A percentile compares a stretch with the other conserved stretches of the same genome.
Conservation (phyloP, 2,888 invertebrate species). For the Diarsia brunnea region DNA sequence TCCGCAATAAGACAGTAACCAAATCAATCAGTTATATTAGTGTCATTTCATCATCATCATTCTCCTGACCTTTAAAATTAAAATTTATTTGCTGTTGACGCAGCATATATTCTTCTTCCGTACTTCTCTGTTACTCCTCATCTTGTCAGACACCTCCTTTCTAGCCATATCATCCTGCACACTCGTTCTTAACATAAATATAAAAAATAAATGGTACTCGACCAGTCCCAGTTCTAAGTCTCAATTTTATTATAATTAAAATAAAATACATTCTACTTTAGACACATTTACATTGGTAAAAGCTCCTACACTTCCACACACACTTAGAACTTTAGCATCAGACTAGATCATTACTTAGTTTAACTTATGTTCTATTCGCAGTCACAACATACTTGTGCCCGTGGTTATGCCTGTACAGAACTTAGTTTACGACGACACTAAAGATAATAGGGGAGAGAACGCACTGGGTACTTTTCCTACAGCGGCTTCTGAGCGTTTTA, state of each 20-base stretch:
- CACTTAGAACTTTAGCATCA: neutral
- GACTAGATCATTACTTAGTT: slow-evolving; percentile 28
- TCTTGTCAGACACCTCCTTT: too few relatives aligned
- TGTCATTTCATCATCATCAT: too few relatives aligned
- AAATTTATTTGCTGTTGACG: too few relatives aligned
- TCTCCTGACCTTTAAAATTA: too few relatives aligned
- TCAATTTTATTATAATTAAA: neutral
- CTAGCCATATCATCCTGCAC: too few relatives aligned
- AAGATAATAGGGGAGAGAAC: slow-evolving; percentile 42
- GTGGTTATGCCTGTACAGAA: slow-evolving; percentile 32
- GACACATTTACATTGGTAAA: neutral
- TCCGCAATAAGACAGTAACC: neutral
- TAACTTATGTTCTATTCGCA: slow-evolving; percentile 40
- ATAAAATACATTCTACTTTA: neutral
- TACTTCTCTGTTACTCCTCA: too few relatives aligned
- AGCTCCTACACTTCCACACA: neutral
- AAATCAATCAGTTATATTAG: slow-evolving; percentile 1
- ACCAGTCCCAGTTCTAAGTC: neutral
- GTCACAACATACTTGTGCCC: slow-evolving; percentile 26
- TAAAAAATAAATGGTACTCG: neutral
- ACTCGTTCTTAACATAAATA: neutral
- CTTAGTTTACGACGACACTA: slow-evolving; percentile 48
- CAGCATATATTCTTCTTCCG: too few relatives aligned
- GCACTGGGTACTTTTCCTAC: slow-evolving; percentile 9
- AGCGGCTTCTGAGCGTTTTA: neutral